Base-by-base conservation (phyloP, 2,113 vertebrate species). In the Pelecanus crispus region DNA sequence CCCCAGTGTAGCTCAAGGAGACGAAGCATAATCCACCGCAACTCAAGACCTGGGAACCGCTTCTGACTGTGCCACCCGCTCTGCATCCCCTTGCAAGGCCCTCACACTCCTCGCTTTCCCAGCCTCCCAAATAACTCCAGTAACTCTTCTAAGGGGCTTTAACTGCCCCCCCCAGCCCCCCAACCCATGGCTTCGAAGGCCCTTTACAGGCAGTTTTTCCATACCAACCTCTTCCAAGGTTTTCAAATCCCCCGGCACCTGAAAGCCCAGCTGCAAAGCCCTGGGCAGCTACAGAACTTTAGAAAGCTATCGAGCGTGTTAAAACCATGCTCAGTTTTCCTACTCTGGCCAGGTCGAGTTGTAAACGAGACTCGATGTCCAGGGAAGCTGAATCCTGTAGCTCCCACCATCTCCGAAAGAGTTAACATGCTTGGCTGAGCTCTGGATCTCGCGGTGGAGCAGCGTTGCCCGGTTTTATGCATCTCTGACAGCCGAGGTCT, bases 281-380 rank as follows among this genome's bases (percentile, higher is more conserved):
- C 19, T 1, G 11, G 19, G 45, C 22, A 45, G 45, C 34, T 19
- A 25, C n/a, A 13, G 6, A 38, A 29, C 38, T 29, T 38, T 0
- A 29, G 18, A 4, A 61, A 53, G 16, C 29, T 24, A 6, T 4
- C 0, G 3, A 58, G 53, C 7, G 0, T 1, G 6, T 24, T 13
- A 22, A 34, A 45, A 6, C 61, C 62, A 5, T 0, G 5, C 19
- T 19, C 16, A 2, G 19, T 19, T 29, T n/a, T 55, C 50, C 58
- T 17, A 9, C 7, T 32, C 56, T 28, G 56, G 36, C 53, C 53
- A 53, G 52, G 38, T 13, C 5, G 1, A 55, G 63, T 7, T 19
- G 9, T 34, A 14, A 58, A 25, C 5, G 1, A 24, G 65, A 26
- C 32, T 26, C 2, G 2, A 32, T 2, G 17, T 16, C 31, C 50